These are phyloP conservation scores for Eurystomus glaucurus DNA, from an alignment of 2,797 vertebrate species.

Conservation along the genomic window DNA sequence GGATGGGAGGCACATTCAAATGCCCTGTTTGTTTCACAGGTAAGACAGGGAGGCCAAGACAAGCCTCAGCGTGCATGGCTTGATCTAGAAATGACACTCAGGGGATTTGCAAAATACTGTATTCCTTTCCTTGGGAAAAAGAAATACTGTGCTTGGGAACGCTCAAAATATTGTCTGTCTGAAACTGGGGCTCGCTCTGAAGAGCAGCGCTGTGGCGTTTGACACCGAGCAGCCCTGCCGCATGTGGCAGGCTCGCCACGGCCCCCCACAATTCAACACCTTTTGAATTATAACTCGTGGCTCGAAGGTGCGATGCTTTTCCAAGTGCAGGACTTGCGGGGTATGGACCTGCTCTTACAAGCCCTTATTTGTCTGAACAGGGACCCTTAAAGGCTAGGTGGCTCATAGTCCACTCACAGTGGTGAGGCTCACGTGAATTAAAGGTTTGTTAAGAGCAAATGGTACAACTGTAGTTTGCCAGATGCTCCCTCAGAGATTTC, in stretches of 20 bases:
- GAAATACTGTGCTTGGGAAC: slow-evolving; percentile 27
- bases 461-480: neutral
- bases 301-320: neutral
- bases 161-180: slow-evolving; percentile 1
- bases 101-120: slow-evolving; percentile 75
- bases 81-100: slow-evolving; percentile 72
- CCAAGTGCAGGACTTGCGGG: neutral
- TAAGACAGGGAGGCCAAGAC: slow-evolving; percentile 83
- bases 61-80: slow-evolving; percentile 59
- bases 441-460: neutral
- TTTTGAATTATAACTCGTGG: neutral
- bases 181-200: neutral
- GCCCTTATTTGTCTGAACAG: neutral
- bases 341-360: neutral
- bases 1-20: slow-evolving; percentile 99
- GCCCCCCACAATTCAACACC: rapidly evolving
- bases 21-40: slow-evolving; percentile 99
- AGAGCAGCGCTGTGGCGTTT: neutral
- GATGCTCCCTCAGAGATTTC: neutral
- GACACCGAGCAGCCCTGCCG: neutral
- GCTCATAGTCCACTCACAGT: rapidly evolving
- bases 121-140: slow-evolving; percentile 50
- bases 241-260: rapidly evolving
- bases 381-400: neutral
- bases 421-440: neutral